Conservation (phyloP, 2,888 invertebrate genomes). For the Cloeon dipterum region DNA sequence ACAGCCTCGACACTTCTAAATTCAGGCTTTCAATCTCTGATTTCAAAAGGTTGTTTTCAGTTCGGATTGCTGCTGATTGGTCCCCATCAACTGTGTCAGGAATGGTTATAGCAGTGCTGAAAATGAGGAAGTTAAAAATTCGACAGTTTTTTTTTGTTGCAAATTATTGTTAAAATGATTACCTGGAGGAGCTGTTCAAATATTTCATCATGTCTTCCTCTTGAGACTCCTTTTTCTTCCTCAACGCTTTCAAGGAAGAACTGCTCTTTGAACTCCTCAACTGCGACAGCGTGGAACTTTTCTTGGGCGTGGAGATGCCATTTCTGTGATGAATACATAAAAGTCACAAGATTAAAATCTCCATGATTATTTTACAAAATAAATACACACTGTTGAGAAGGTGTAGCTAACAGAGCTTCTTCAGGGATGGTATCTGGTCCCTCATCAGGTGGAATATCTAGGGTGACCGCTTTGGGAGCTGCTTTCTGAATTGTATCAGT, state of each 20-base stretch:
- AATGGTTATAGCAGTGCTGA: background rate
- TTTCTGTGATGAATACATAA: too few relatives aligned
- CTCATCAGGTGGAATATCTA: too few relatives aligned
- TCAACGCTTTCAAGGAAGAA: background rate
- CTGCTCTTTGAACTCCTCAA: background rate
- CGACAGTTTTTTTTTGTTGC: too few relatives aligned
- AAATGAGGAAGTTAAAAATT: background rate
- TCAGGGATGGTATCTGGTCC: too few relatives aligned
- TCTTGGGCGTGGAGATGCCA: too few relatives aligned
- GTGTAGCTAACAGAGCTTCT: too few relatives aligned
- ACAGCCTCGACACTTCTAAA: slow-evolving; percentile 23
- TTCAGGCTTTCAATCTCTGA: slow-evolving; percentile 26
- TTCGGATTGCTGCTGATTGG: slow-evolving; percentile 4
- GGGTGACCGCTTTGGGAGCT: too few relatives aligned
- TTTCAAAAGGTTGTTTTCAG: slow-evolving; percentile 16
- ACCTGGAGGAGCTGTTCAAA: background rate
- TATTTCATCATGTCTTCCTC: background rate
- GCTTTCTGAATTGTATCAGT: background rate
- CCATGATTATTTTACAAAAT: background rate
- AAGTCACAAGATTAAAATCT: too few relatives aligned
- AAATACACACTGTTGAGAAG: too few relatives aligned
- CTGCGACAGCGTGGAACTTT: background rate
- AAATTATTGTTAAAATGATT: background rate
- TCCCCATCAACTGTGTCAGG: background rate
- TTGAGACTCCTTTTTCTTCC: background rate